Evolutionary conservation across 1,140 invertebrate genomes (phyloP).

Genomic region (Monochamus saltuarius): DNA sequence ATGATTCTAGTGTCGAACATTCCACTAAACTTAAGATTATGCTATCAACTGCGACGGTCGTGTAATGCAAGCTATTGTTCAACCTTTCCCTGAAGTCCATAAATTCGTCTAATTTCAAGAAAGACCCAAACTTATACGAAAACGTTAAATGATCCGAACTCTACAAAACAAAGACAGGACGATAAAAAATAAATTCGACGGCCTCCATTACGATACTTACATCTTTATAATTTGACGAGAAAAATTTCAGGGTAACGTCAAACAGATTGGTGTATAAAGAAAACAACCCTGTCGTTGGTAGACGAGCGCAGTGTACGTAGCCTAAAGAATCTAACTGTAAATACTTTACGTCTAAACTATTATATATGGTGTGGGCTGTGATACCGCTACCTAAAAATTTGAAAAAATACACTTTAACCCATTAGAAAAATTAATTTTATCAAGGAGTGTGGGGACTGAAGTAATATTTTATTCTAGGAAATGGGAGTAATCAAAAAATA

Average conservation of each 20-base stretch:
- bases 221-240: slow-evolving; percentile 84
- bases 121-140: slow-evolving; percentile 92
- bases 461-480: no score
- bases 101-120: slow-evolving; percentile 89
- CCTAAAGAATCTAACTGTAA: slow-evolving; percentile 91
- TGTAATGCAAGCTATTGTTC: slow-evolving; percentile 81
- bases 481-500: no score
- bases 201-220: slow-evolving; percentile 53
- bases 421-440: neutral
- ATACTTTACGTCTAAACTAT: slow-evolving; percentile 86
- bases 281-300: slow-evolving; percentile 69
- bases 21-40: slow-evolving; percentile 75
- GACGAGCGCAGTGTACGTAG: slow-evolving; percentile 74
- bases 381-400: slow-evolving; percentile 61
- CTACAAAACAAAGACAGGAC: slow-evolving; percentile 54
- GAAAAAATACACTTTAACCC: neutral
- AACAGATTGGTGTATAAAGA: slow-evolving; percentile 64
- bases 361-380: slow-evolving; percentile 68
- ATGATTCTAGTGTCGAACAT: slow-evolving; percentile 44
- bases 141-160: slow-evolving; percentile 88
- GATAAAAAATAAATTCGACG: neutral
- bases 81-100: slow-evolving; percentile 79
- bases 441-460: no score
- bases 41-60: slow-evolving; percentile 73
- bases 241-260: slow-evolving; percentile 78